These are phyloP conservation scores for Eufriesea mexicana DNA, from an alignment of 1,140 invertebrate species.

Conservation along the genomic window DNA sequence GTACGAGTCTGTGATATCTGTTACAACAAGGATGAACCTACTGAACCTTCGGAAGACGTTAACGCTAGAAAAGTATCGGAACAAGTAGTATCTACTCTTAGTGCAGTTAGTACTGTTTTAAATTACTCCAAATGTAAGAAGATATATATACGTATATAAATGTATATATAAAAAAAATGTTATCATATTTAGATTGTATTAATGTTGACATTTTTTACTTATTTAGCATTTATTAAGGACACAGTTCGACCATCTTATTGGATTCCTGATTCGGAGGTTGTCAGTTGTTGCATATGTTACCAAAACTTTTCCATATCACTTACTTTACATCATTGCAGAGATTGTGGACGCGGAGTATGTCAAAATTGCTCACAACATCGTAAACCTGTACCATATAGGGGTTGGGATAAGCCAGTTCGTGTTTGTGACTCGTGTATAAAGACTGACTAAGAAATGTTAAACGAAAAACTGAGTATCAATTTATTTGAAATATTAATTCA, in stretches of 20 bases:
- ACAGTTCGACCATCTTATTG: slow-evolving; percentile 91
- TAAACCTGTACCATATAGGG: slow-evolving; percentile 86
- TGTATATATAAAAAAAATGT: neutral
- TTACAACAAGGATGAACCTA: slow-evolving; percentile 73
- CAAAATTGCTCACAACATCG: slow-evolving; percentile 85
- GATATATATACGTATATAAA: neutral
- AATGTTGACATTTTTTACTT: slow-evolving; percentile 48
- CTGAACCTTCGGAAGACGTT: slow-evolving; percentile 81
- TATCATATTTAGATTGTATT: neutral
- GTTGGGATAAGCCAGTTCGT: slow-evolving; percentile 87
- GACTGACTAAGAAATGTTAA: slow-evolving; percentile 69
- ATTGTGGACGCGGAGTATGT: slow-evolving; percentile 88
- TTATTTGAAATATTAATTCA: neutral
- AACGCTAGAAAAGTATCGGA: slow-evolving; percentile 86
- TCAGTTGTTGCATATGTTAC: slow-evolving; percentile 86
- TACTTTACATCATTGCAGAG: slow-evolving; percentile 89
- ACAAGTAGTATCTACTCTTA: slow-evolving; percentile 85
- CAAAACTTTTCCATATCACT: slow-evolving; percentile 71
- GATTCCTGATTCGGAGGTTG: slow-evolving; percentile 89
- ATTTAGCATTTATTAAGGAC: slow-evolving; percentile 89
- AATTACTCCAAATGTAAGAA: slow-evolving; percentile 83
- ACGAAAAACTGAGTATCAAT: neutral
- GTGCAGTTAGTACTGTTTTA: slow-evolving; percentile 84
- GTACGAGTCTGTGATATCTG: slow-evolving; percentile 88
- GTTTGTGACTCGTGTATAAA: slow-evolving; percentile 86